Conservation (phyloP, 2,888 invertebrate species). For the Oconnorella tubifera region DNA sequence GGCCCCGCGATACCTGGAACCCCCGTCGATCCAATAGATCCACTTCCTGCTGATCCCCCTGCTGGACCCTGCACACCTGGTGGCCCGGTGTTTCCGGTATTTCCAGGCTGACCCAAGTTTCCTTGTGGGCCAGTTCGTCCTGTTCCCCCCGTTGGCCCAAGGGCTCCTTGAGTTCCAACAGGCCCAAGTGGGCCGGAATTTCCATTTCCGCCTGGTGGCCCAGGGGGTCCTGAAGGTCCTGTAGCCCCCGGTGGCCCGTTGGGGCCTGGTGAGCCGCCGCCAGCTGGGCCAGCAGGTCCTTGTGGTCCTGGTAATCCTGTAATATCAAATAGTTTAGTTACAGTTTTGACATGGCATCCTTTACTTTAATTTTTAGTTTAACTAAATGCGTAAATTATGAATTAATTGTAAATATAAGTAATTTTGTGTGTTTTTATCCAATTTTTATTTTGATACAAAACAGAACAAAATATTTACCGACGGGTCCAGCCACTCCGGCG, state of each 20-base stretch:
- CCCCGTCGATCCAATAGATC: conserved; percentile 20
- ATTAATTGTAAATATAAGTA: background rate
- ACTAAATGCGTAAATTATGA: no score
- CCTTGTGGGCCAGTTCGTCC: background rate
- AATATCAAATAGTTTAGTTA: conserved; percentile 1
- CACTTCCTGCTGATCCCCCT: conserved; percentile 7
- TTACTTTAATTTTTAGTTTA: no score
- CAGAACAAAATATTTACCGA: no score
- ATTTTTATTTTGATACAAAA: background rate
- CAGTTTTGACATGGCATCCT: conserved; percentile 8
- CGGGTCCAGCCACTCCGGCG: conserved; percentile 14
- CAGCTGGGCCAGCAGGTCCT: background rate
- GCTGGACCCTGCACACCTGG: background rate
- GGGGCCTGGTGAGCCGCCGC: background rate
- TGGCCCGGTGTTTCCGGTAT: background rate
- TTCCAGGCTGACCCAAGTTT: background rate
- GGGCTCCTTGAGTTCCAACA: background rate
- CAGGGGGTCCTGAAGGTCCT: background rate
- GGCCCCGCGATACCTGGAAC: conserved; percentile 24
- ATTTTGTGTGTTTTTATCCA: background rate
- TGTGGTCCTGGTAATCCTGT: conserved; percentile 21
- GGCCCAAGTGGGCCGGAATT: background rate
- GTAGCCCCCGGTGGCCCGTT: background rate
- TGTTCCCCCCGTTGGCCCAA: background rate
- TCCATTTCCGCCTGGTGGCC: background rate